Evolutionary conservation across 2,797 vertebrate species (phyloP).

Genomic region (Phylloscopus collybita): DNA sequence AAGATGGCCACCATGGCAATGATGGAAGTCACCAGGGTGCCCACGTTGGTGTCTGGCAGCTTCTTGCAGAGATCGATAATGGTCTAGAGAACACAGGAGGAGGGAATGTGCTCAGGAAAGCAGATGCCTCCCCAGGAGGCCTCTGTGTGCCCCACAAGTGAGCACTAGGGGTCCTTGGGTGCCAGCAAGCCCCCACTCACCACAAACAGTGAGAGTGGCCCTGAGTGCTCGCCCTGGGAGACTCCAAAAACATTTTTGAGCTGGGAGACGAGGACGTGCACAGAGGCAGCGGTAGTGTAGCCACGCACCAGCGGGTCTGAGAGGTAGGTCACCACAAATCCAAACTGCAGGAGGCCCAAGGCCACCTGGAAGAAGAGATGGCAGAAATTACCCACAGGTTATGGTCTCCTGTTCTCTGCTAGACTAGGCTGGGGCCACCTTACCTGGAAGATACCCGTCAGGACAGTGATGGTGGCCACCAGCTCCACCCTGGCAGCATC

Average conservation of each 20-base stretch:
- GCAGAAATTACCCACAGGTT: neutral
- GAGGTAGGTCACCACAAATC: constrained; percentile 94
- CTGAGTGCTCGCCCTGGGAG: constrained; percentile 75
- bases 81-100: constrained; percentile 73
- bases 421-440: neutral
- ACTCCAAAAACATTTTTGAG: constrained; percentile 91
- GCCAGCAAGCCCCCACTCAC: constrained; percentile 58
- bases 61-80: constrained; percentile 82
- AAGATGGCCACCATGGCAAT: constrained; percentile 83
- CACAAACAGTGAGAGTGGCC: constrained; percentile 77
- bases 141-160: neutral
- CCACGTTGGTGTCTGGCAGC: constrained; percentile 79
- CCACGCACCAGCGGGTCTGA: constrained; percentile 91
- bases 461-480: constrained; percentile 87
- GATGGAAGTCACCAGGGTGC: constrained; percentile 83
- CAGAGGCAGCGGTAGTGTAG: constrained; percentile 88
- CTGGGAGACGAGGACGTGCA: constrained; percentile 92
- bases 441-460: constrained; percentile 94
- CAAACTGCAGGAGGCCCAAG: constrained; percentile 89
- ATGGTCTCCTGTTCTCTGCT: accelerated
- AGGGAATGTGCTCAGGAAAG: neutral
- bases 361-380: constrained; percentile 77
- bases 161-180: neutral
- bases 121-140: neutral
- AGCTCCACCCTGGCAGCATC: constrained; percentile 85